Base-by-base conservation (phyloP, 2,888 invertebrate species). In the Yponomeuta cagnagella region DNA sequence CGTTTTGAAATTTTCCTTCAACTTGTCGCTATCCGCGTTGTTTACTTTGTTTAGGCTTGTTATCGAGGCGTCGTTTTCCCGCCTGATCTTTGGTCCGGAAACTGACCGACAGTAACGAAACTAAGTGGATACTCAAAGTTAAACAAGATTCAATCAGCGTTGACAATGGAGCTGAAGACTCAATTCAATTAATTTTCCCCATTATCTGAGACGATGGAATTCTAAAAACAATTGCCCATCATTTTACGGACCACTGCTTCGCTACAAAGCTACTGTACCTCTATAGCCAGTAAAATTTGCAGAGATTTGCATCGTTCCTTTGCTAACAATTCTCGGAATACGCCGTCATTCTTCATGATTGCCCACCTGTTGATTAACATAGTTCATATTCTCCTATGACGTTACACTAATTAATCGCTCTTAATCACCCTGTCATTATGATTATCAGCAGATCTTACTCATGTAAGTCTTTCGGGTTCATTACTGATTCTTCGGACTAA, bases 51-150 rank as follows among this genome's bases (percentile, higher is more conserved):
- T 68, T 68, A 68, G 68, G 37, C 8, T 6, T 37, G 30, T 68
- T 68, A 68, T 68, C 68, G 15, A n/a, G 43, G 37, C n/a, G 68
- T 48, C 12, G n/a, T 43, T 23, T 33, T 31, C 31, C 68, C 68
- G 68, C 48, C 37, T 68, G 43, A 68, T 68, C 68, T 69, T 33
- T 69, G 63, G 63, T 69, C 58, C 63, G 52, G 69, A 69, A 33
- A 33, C 76, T 74, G 75, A 1, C 65, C 15, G 52, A 58, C 15
- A 15, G 4, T 58, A 58, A 58, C 15, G 52, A 58, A 58, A 58
- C 52, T 58, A 58, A 58, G 52, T 58, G 15, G 52, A 1, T 15
- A 15, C 15, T 15, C 15, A 3, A 58, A 58, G 52, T 15, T 43
- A 8, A 43, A 43, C 43, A 8, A 43, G 52, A 58, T 58, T 58